Conservation (phyloP, 1,140 invertebrate species). For the Solen grandis region DNA sequence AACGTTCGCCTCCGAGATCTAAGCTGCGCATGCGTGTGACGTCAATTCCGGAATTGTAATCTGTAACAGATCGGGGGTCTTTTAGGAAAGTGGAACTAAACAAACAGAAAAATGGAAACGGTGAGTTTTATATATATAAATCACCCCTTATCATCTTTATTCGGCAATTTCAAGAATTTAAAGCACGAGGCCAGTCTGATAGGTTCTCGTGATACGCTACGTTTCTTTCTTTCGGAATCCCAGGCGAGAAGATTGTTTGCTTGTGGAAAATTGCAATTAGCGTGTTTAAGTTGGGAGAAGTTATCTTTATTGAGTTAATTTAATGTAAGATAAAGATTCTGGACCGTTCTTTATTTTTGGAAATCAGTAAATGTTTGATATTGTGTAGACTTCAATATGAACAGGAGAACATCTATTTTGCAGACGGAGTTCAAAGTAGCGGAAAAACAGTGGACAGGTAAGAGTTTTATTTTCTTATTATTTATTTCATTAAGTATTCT, state of each 20-base stretch:
- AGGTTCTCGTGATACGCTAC: too few relatives aligned
- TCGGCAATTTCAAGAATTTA: slow-evolving; percentile 3
- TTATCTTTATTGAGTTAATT: slow-evolving; percentile 18
- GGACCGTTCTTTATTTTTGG: slow-evolving; percentile 11
- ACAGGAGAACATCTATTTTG: slow-evolving; percentile 52
- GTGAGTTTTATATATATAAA: slow-evolving; percentile 44
- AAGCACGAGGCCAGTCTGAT: background rate
- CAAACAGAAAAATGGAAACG: slow-evolving; percentile 25
- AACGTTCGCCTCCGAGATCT: too few relatives aligned
- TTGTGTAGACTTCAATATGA: slow-evolving; percentile 1
- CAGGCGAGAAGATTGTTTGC: background rate
- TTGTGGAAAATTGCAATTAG: background rate
- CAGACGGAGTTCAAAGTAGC: slow-evolving; percentile 66
- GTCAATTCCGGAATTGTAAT: background rate
- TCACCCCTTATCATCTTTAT: slow-evolving; percentile 6
- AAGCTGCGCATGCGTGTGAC: background rate
- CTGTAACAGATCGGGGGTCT: background rate
- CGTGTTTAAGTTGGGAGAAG: background rate
- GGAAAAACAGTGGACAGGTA: slow-evolving; percentile 67
- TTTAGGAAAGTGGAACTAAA: slow-evolving; percentile 4
- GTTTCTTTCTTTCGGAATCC: background rate
- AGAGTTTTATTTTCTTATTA: slow-evolving; percentile 35
- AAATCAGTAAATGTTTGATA: background rate
- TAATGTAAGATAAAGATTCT: background rate
- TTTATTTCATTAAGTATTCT: background rate